Percentiles rank a stretch among this genome's conserved stretches.
phyloP scores from a whole-genome alignment of 2,888 invertebrate species.

The Allygus modestus region DNA sequence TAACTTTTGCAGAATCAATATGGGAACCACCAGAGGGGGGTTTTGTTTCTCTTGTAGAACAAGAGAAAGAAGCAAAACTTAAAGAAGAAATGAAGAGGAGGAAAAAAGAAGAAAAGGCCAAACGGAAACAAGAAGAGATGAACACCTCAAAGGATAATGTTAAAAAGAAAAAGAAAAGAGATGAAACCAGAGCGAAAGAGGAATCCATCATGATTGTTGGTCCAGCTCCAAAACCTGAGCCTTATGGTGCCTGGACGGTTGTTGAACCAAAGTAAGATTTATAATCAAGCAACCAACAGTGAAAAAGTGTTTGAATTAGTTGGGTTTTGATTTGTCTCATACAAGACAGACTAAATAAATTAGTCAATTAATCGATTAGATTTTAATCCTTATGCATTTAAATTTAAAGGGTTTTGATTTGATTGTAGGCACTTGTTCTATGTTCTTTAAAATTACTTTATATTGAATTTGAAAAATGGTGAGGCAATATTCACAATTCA shows the following conservation, averaged over 20 bases:
- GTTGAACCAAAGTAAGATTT: slow-evolving; percentile 66
- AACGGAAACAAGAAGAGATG: slow-evolving; percentile 71
- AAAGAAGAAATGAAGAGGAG: slow-evolving; percentile 73
- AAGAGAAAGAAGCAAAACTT: slow-evolving; percentile 74
- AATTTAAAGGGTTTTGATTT: too few relatives aligned
- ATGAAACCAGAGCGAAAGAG: slow-evolving; percentile 62
- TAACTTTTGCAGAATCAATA: slow-evolving; percentile 81
- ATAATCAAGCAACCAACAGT: too few relatives aligned
- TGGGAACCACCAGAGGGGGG: slow-evolving; percentile 88
- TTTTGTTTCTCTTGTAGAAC: slow-evolving; percentile 78
- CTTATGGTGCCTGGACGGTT: slow-evolving; percentile 76
- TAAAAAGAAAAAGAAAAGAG: slow-evolving; percentile 72
- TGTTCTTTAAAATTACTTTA: too few relatives aligned
- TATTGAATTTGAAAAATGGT: too few relatives aligned
- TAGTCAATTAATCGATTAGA: too few relatives aligned
- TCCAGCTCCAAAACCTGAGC: slow-evolving; percentile 80
- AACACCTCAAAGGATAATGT: slow-evolving; percentile 72
- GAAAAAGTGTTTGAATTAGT: too few relatives aligned
- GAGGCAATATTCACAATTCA: too few relatives aligned
- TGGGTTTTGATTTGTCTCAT: too few relatives aligned
- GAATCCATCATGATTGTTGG: slow-evolving; percentile 74
- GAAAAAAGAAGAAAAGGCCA: slow-evolving; percentile 73
- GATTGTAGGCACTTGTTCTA: too few relatives aligned
- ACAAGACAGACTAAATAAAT: too few relatives aligned
- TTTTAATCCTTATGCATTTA: too few relatives aligned